Conservation (phyloP, 2,113 vertebrate species). For the Hemicordylus capensis region DNA sequence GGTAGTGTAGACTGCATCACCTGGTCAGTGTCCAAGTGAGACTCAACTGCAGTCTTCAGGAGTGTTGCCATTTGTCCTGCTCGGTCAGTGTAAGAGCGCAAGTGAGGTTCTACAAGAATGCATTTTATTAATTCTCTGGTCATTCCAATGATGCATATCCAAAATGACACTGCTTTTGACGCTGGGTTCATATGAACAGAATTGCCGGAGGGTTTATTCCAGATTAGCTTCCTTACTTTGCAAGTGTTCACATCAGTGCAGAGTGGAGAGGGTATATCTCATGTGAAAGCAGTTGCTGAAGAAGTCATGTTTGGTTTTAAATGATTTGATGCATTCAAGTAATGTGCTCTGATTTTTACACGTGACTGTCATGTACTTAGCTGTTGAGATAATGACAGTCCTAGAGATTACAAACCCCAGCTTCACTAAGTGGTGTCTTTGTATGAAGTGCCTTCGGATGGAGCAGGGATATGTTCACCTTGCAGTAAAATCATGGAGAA, state of each 20-base stretch:
- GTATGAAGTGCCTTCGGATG: not conserved
- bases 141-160: not conserved
- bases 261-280: not conserved
- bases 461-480: not conserved
- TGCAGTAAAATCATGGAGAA: not conserved
- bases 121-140: not conserved
- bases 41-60: not conserved
- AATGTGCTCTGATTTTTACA: conserved; percentile 4
- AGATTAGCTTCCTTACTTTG: conserved; percentile 2
- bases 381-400: not conserved
- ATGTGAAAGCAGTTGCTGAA: not conserved
- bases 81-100: not conserved
- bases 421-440: not conserved
- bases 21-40: not conserved
- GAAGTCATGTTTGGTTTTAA: conserved; percentile 13
- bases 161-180: not conserved
- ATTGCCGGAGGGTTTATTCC: not conserved
- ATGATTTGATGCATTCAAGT: not conserved
- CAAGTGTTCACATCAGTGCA: not conserved
- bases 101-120: not conserved
- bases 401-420: not conserved
- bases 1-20: not conserved
- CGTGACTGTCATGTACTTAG: not conserved
- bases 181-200: conserved; percentile 5
- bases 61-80: not conserved